Percentiles rank a stretch among this genome's conserved stretches.
These are phyloP conservation scores for Microdon myrmicae DNA, from an alignment of 2,888 invertebrate species.

Conservation along the genomic window DNA sequence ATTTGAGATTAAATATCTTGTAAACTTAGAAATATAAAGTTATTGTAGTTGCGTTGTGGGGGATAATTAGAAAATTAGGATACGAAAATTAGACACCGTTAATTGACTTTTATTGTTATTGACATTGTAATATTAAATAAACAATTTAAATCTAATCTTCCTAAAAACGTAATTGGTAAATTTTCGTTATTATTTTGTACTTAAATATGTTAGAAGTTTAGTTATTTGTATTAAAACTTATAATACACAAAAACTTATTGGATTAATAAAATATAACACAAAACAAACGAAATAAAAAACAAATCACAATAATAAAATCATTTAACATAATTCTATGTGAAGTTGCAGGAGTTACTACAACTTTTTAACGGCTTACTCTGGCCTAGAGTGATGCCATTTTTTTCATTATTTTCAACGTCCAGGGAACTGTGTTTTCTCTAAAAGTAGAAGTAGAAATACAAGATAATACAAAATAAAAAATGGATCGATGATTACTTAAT, in stretches of 20 bases:
- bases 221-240: conserved; percentile 12
- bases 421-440: conserved; percentile 79
- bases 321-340: conserved; percentile 60
- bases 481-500: background rate
- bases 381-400: conserved; percentile 75
- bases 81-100: conserved; percentile 26
- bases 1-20: no score
- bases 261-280: conserved; percentile 48
- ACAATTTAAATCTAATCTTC: conserved; percentile 16
- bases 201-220: conserved; percentile 17
- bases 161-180: no score
- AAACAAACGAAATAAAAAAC: conserved; percentile 54
- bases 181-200: conserved; percentile 24
- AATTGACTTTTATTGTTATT: conserved; percentile 46
- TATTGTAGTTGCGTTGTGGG: no score
- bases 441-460: conserved; percentile 56
- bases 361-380: conserved; percentile 74
- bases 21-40: no score
- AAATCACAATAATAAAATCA: conserved; percentile 58
- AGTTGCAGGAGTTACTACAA: conserved; percentile 74
- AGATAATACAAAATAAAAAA: background rate
- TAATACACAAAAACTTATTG: conserved; percentile 28
- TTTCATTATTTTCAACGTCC: conserved; percentile 72
- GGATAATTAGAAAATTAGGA: no score
- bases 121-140: conserved; percentile 18